Evolutionary conservation across 2,113 vertebrate species (phyloP).

Genomic region (Rhabdomys dilectus): DNA sequence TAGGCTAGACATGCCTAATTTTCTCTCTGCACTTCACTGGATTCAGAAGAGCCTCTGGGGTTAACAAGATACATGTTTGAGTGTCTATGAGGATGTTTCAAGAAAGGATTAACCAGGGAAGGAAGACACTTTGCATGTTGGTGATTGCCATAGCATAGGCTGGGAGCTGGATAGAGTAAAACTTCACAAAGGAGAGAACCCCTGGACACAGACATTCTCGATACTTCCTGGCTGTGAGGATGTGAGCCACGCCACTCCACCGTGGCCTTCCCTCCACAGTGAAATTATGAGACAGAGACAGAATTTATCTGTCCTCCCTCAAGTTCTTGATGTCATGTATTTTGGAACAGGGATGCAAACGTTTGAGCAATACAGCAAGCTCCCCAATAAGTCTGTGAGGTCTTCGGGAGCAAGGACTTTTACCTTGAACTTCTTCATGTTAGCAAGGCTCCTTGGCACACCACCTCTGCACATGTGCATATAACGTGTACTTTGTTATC

Average conservation of each 20-base stretch:
- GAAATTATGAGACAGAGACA: neutral
- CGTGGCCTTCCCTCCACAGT: neutral
- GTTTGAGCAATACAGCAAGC: neutral
- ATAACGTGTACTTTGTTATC: neutral
- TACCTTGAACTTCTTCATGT: neutral
- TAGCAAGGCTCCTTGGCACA: neutral
- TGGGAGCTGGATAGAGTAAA: neutral
- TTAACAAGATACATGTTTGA: neutral
- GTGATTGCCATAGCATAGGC: neutral
- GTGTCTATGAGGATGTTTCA: neutral
- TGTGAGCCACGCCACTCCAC: neutral
- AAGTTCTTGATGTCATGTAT: neutral
- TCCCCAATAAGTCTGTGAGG: neutral
- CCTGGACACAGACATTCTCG: neutral
- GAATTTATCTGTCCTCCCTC: neutral
- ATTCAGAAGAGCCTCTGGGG: neutral
- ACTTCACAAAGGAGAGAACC: neutral
- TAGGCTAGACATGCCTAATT: neutral
- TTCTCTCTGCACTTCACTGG: neutral
- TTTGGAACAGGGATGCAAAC: neutral
- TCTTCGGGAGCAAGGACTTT: neutral
- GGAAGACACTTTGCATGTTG: neutral
- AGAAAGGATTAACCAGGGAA: neutral
- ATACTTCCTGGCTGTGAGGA: neutral
- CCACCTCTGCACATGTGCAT: rapidly evolving